A percentile compares a stretch with the other conserved stretches of the same genome.
Evolutionary conservation across 2,888 invertebrate species (phyloP).

Genomic region (Acanthosepion esculentum): DNA sequence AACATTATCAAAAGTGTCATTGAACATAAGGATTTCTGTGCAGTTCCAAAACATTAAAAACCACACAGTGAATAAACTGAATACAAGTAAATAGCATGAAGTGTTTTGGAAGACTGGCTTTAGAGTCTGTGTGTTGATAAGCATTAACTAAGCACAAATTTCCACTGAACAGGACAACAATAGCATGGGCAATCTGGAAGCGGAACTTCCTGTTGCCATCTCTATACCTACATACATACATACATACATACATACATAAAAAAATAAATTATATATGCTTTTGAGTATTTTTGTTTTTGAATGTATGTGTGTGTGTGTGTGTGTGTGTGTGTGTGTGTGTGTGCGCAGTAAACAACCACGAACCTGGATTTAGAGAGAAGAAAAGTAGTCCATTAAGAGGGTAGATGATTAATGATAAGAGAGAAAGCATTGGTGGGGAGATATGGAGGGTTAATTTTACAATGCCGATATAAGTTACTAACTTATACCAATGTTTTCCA

Average conservation of each 20-base stretch:
- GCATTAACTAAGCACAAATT: too few relatives aligned
- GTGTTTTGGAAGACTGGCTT: too few relatives aligned
- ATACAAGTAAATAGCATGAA: too few relatives aligned
- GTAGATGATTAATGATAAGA: not conserved
- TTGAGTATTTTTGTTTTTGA: too few relatives aligned
- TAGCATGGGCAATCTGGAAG: too few relatives aligned
- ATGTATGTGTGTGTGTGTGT: not conserved
- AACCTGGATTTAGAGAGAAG: not conserved
- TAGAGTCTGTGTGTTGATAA: too few relatives aligned
- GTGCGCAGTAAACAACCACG: not conserved
- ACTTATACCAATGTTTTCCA: not conserved
- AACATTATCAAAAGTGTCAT: too few relatives aligned
- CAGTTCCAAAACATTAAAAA: too few relatives aligned
- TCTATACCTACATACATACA: not conserved
- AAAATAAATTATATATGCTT: not conserved
- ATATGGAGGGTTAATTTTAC: not conserved
- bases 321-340: not conserved
- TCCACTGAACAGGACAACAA: too few relatives aligned
- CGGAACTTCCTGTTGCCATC: too few relatives aligned
- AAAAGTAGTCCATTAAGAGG: not conserved
- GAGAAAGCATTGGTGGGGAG: not conserved
- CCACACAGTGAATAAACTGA: too few relatives aligned
- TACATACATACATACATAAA: not conserved
- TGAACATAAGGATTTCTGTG: too few relatives aligned
- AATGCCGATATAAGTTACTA: not conserved